Conservation (phyloP, 2,113 vertebrate genomes). For the Sterna hirundo region DNA sequence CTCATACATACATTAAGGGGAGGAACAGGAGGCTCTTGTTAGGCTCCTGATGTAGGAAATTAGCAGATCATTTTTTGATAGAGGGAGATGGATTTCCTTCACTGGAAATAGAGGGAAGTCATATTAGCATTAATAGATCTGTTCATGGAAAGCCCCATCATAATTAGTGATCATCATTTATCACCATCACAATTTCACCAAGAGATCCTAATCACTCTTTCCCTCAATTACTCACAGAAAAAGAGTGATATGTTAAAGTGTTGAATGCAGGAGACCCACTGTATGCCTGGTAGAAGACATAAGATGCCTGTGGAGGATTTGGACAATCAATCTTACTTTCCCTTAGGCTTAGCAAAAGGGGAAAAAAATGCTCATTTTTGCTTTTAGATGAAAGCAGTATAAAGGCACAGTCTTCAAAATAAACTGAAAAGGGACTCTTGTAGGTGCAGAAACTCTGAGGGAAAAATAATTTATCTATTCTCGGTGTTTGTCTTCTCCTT, state of each 20-base stretch:
- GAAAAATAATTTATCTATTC: not conserved
- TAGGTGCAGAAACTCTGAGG: not conserved
- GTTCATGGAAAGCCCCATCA: not conserved
- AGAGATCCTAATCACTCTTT: not conserved
- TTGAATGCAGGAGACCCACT: not conserved
- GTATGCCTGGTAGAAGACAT: not conserved
- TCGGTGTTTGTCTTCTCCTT: not conserved
- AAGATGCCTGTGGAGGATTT: not conserved
- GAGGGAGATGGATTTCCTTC: slow-evolving; percentile 12
- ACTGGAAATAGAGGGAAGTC: not conserved
- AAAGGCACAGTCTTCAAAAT: not conserved
- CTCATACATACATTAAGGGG: not conserved
- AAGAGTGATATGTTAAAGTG: not conserved
- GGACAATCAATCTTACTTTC: not conserved
- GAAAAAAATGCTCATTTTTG: not conserved
- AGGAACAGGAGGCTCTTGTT: not conserved
- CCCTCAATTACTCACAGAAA: not conserved
- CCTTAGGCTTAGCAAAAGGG: not conserved
- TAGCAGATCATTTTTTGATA: not conserved
- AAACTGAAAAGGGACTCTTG: not conserved
- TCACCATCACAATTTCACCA: not conserved
- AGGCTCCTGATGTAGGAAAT: not conserved
- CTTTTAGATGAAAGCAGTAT: not conserved
- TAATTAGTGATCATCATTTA: slow-evolving; percentile 20
- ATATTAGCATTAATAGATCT: slow-evolving; percentile 4